A percentile compares a stretch with the other conserved stretches of the same genome.
Evolutionary conservation across 2,888 invertebrate genomes (phyloP).

Genomic region (Mythimna vitellina): DNA sequence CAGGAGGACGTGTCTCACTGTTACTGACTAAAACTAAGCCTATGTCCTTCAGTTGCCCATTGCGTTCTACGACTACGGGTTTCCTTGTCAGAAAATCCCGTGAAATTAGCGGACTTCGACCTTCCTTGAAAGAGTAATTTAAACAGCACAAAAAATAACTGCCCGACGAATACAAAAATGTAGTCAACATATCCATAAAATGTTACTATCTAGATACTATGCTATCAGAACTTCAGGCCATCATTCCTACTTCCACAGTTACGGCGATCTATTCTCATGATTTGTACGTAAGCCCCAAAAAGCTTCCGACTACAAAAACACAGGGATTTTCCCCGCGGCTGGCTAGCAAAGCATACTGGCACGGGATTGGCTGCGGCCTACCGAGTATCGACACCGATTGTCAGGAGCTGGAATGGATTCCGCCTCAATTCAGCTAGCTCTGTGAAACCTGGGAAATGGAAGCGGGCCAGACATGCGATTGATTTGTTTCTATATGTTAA

Average conservation of each 20-base stretch:
- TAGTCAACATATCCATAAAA: not conserved
- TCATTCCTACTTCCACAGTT: not conserved
- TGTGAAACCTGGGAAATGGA: conserved; percentile 54
- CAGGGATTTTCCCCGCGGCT: conserved; percentile 30
- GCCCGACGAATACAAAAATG: not conserved
- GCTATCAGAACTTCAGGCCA: not conserved
- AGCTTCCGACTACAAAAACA: conserved; percentile 36
- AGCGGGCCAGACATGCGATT: conserved; percentile 33
- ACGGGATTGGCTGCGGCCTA: conserved; percentile 68
- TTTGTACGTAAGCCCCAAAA: conserved; percentile 3
- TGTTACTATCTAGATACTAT: not conserved
- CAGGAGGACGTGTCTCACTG: too few relatives aligned
- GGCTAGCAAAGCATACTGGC: conserved; percentile 55
- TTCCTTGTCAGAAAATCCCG: too few relatives aligned
- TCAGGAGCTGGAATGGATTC: conserved; percentile 69
- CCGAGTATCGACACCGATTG: conserved; percentile 60
- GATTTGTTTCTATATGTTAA: conserved; percentile 40
- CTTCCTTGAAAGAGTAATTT: too few relatives aligned
- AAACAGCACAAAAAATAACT: not conserved
- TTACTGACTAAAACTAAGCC: too few relatives aligned
- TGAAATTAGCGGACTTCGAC: too few relatives aligned
- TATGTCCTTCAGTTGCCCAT: too few relatives aligned
- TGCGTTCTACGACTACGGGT: too few relatives aligned
- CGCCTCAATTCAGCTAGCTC: conserved; percentile 52
- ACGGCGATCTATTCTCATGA: conserved; percentile 19